These are phyloP conservation scores for Troides oblongomaculatus DNA, from an alignment of 2,888 invertebrate genomes.

Conservation along the genomic window DNA sequence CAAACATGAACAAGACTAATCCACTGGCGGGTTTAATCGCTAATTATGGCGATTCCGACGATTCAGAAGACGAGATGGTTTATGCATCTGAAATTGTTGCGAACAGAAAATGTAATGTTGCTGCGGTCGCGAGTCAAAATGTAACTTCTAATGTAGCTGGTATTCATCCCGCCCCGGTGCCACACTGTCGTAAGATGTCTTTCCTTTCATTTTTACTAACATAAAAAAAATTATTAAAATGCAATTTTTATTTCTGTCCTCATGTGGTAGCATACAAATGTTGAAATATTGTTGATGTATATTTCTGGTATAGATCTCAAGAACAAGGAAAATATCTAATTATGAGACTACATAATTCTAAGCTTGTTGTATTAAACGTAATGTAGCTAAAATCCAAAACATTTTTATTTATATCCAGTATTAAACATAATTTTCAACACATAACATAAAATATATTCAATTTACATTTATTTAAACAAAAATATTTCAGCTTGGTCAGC, in stretches of 20 bases:
- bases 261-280: no score
- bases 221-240: background rate
- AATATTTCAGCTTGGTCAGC: constrained; percentile 77
- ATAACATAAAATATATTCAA: background rate
- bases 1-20: constrained; percentile 65
- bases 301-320: no score
- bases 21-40: constrained; percentile 63
- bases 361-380: no score
- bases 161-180: constrained; percentile 66
- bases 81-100: constrained; percentile 15
- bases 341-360: no score
- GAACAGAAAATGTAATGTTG: constrained; percentile 27
- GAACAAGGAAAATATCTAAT: no score
- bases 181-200: constrained; percentile 65
- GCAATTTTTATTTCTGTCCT: no score
- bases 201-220: background rate
- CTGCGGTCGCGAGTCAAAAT: constrained; percentile 30
- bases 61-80: constrained; percentile 52
- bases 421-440: constrained; percentile 3
- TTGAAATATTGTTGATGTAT: no score
- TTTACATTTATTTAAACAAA: background rate
- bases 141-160: constrained; percentile 35
- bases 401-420: background rate
- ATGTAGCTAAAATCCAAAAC: no score
- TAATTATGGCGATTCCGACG: constrained; percentile 69